Base-by-base conservation (phyloP, 2,888 invertebrate genomes). In the Nebria salina region DNA sequence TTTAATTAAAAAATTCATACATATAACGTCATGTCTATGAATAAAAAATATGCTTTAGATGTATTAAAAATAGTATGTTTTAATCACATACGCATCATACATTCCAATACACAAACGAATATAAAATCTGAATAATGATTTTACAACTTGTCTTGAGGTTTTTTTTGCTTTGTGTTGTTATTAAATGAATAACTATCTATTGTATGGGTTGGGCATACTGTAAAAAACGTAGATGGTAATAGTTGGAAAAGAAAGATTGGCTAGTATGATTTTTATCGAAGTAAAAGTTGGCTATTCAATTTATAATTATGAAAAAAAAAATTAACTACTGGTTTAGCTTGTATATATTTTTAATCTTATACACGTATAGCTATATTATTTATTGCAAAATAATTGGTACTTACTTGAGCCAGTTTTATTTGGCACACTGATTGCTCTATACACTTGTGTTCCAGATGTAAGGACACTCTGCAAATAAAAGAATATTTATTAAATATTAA, bases 361-460 rank as follows among this genome's bases (percentile, higher is more conserved):
- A 72, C 25, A 72, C 2, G 4, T 72, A 34, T 34, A 34, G 34
- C 34, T n/a, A 68, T 68, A 68, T 68, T 25, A 54, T 13, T 68
- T 25, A 25, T 25, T 68, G 26, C n/a, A 1, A 73, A 73, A 65
- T 6, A 83, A 75, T 3, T 13, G 75, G 54, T 34, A 81, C 68
- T 81, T 76, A 82, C 82, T 82, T 79, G 82, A 82, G 73, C 82
- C 79, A 64, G 81, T 42, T 82, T 82, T 82, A 70, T 34, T 54
- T 75, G 82, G 82, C 75, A 81, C 85, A 82, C 85, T 84, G 82
- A 86, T 84, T 83, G 86, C 85, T 83, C 84, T 84, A 83, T 87
- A 85, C 42, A 86, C 84, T 85, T 86, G 86, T 76, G 84, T 72
- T 68, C 82, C 81, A 20, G 82, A 65, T 13, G 81, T 72, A 72